Base-by-base conservation (phyloP, 2,888 invertebrate species). In the Terebella lapidaria region DNA sequence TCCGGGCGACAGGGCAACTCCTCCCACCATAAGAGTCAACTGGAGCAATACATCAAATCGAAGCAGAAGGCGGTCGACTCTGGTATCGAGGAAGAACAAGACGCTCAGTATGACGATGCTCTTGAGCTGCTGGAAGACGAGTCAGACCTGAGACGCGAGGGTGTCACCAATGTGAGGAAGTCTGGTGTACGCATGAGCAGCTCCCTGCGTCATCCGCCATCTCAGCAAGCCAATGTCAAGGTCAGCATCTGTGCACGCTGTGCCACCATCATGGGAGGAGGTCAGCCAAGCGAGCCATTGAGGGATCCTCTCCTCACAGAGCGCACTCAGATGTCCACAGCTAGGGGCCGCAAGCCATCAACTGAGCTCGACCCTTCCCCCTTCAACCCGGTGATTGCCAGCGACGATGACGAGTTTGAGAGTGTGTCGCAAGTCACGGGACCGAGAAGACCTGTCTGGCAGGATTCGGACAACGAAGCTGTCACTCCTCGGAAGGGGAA, bases 341-440 rank as follows among this genome's bases (percentile, higher is more conserved):
- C n/a, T n/a, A n/a, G n/a, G n/a, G n/a, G 5, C 27, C 54, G 49
- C 10, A 18, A 22, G 20, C 5, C 49, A 49, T 18, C 15, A 22
- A 49, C 20, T 10, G 18, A 10, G 15, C 5, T 22, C 51, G 20
- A 10, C 10, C 10, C n/a, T 10, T 10, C n/a, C 10, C 42, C 10
- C 28, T 5, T 55, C 55, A 28, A n/a, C 25, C 25, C 42, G 10
- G 42, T n/a, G 10, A n/a, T 35, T 15, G 10, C 42, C 49, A 20
- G 25, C 30, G 42, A 58, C 18, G 75, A 66, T 52, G 66, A 66
- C 25, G 66, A 77, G 35, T 76, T 77, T 72, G 77, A 77, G 61
- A 76, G 75, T 68, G 75, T 77, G 3, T 77, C 77, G 10, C 77
- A 77, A 62, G 75, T 77, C 20, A 72, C 73, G 3, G 77, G 77